phyloP scores from a whole-genome alignment of 1,140 invertebrate genomes.

The Trypoxylus dichotomus region DNA sequence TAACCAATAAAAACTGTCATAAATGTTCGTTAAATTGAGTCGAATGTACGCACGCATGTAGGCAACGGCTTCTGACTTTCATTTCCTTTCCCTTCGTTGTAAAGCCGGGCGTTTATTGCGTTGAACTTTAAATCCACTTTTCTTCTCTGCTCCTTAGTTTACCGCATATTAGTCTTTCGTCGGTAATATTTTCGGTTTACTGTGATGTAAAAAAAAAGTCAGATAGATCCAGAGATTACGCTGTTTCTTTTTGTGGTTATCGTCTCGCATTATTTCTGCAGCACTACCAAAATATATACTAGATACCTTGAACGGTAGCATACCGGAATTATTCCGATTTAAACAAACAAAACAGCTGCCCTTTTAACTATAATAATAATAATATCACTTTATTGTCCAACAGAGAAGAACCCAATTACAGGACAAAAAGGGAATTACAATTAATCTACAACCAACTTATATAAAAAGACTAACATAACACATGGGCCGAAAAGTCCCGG shows the following conservation, averaged over 20 bases:
- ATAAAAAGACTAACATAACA: no score
- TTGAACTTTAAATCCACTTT: conserved; percentile 20
- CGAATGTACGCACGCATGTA: not conserved
- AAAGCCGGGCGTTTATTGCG: conserved; percentile 5
- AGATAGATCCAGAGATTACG: conserved; percentile 2
- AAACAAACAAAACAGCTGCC: no score
- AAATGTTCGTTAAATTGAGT: conserved; percentile 14
- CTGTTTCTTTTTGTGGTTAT: not conserved
- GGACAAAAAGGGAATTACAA: no score
- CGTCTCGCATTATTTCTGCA: not conserved
- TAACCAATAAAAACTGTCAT: conserved; percentile 7
- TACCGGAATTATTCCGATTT: no score
- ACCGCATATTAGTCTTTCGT: conserved; percentile 5
- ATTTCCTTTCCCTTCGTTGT: conserved; percentile 11
- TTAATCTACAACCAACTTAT: no score
- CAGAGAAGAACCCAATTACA: no score
- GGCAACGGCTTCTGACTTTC: not conserved
- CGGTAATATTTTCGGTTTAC: conserved; percentile 3
- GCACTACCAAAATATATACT: not conserved
- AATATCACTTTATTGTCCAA: no score
- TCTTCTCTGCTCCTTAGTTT: conserved; percentile 11
- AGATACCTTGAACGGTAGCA: not conserved
- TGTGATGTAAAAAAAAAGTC: conserved; percentile 19
- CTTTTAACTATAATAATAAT: no score
- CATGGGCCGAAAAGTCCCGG: no score